Evolutionary conservation across 1,140 invertebrate species (phyloP).

Genomic region (Bathynomus jamesi): DNA sequence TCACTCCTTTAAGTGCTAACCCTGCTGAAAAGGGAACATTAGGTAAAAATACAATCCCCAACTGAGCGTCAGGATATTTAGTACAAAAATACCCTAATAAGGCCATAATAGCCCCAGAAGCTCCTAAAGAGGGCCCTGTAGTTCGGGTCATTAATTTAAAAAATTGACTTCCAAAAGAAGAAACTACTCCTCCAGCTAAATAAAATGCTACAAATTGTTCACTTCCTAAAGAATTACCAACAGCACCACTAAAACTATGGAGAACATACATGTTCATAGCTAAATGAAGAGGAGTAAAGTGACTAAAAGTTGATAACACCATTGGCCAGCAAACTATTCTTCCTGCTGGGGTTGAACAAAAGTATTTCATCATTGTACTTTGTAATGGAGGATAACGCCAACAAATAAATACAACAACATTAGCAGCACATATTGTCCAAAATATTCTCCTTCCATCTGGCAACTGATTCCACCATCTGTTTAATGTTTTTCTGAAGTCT

Average conservation of each 20-base stretch:
- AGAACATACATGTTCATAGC: constrained; percentile 92
- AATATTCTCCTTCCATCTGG: constrained; percentile 68
- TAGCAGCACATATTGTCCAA: constrained; percentile 66
- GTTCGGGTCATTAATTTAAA: constrained; percentile 62
- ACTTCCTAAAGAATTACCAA: constrained; percentile 60
- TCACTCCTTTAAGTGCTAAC: constrained; percentile 71
- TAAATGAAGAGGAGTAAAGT: constrained; percentile 77
- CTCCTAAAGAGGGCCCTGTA: constrained; percentile 73
- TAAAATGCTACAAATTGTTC: constrained; percentile 91
- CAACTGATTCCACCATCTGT: constrained; percentile 65
- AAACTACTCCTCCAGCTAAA: constrained; percentile 74
- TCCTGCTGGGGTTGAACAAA: constrained; percentile 72
- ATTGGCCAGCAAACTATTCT: constrained; percentile 71
- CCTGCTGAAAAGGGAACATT: constrained; percentile 77
- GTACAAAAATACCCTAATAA: constrained; percentile 78
- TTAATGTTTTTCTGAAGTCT: constrained; percentile 52
- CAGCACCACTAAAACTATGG: constrained; percentile 61
- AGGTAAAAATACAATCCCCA: constrained; percentile 86
- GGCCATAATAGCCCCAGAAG: constrained; percentile 88
- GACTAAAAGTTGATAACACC: constrained; percentile 88
- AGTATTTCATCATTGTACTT: constrained; percentile 71
- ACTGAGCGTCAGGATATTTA: constrained; percentile 69
- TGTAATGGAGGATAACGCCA: constrained; percentile 72
- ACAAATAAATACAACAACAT: constrained; percentile 68
- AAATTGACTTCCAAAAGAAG: constrained; percentile 74